Base-by-base conservation (phyloP, 2,113 vertebrate genomes). In the Polypterus bichir region DNA sequence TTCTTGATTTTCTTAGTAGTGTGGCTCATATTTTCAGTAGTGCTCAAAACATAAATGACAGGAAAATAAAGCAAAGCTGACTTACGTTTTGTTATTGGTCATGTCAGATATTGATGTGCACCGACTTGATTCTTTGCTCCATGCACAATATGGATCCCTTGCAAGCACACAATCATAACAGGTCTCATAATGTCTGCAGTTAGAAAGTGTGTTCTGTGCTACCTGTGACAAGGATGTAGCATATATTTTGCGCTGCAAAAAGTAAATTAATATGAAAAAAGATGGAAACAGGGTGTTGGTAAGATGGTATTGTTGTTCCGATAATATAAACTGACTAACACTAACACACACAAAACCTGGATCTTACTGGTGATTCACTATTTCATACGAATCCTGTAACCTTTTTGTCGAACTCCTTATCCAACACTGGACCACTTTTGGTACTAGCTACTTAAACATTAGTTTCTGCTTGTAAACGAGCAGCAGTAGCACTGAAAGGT, bases 161-260 rank as follows among this genome's bases (percentile, higher is more conserved):
- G 87, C 80, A 67, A 89, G 62, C 65, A 89, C 4, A 8, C 88
- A 89, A 69, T 88, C 85, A 62, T 68, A 61, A 69, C 88, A 87
- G 1, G 58, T 46, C 49, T 54, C 4, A 44, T 85, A 76, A 2
- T 52, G 77, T 54, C 65, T 69, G 69, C 88, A 90, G 65, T 72
- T 68, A 3, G 81, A 76, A 52, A 84, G 57, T 0, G 84, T 84
- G 52, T 87, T 74, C 72, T 90, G 88, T 5, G 80, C 68, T 1
- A 76, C 83, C 1, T 67, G 76, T 2, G 75, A 80, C 0, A 58
- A 59, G 10, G 86, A 86, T 3, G 81, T 81, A 3, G 63, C 81
- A 3, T 81, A 87, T 27, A 89, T 70, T 47, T 80, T 76, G 0
- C 82, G 79, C 86, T 86, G 2, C 6, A 56, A 73, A 27, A 27